A percentile compares a stretch with the other conserved stretches of the same genome.
Conservation (phyloP, 2,797 vertebrate species). For the Distichodus sexfasciatus region DNA sequence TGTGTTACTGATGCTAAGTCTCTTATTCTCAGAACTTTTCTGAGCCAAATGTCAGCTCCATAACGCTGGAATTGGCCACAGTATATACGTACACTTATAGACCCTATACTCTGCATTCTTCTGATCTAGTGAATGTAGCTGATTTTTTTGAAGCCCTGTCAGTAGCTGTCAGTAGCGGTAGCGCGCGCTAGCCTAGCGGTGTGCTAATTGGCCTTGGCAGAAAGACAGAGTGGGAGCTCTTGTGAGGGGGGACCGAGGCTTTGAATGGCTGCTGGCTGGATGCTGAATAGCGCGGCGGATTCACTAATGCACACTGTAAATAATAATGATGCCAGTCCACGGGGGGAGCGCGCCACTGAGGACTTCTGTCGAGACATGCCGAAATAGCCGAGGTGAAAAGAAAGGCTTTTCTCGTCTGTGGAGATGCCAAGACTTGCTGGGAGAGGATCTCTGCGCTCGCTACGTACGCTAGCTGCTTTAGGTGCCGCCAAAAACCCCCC, state of each 20-base stretch:
- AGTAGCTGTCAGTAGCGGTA: constrained; percentile 46
- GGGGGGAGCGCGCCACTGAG: constrained; percentile 33
- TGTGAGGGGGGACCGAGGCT: constrained; percentile 44
- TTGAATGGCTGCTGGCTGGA: constrained; percentile 54
- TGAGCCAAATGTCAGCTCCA: too few species aligned
- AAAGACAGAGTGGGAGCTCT: constrained; percentile 43
- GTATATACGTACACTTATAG: neutral
- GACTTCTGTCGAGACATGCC: constrained; percentile 60
- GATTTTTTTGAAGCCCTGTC: constrained; percentile 61
- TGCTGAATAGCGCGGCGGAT: constrained; percentile 49
- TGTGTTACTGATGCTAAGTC: too few species aligned
- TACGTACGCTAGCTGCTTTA: constrained; percentile 40
- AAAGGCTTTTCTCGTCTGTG: constrained; percentile 18
- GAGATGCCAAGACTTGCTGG: constrained; percentile 42
- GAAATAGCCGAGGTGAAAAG: constrained; percentile 39
- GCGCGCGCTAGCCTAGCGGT: constrained; percentile 40
- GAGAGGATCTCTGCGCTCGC: constrained; percentile 40
- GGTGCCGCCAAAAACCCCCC: constrained; percentile 27
- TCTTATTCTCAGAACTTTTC: too few species aligned
- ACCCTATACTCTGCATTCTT: too few species aligned
- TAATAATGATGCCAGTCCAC: constrained; percentile 49
- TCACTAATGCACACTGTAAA: constrained; percentile 49
- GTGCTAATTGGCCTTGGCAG: constrained; percentile 57
- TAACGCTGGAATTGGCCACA: constrained; percentile 64
- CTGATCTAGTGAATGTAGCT: constrained; percentile 70